Evolutionary conservation across 2,797 vertebrate genomes (phyloP).

Genomic region (Smutsia gigantea): DNA sequence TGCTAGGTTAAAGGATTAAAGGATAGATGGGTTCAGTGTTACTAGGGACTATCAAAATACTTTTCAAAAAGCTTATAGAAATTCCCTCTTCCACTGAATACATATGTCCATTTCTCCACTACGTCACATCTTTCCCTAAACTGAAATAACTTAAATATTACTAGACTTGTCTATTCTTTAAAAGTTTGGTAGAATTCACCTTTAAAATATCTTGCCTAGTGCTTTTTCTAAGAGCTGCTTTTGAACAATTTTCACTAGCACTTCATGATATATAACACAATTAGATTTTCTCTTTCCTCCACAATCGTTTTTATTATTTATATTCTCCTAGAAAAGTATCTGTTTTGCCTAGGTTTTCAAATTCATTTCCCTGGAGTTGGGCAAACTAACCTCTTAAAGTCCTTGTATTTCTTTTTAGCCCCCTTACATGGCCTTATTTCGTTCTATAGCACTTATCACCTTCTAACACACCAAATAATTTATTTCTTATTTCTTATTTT

Average conservation of each 20-base stretch:
- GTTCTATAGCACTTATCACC: neutral
- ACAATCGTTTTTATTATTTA: neutral
- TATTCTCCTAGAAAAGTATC: slow-evolving; percentile 28
- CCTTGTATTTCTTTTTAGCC: neutral
- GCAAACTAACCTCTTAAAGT: slow-evolving; percentile 14
- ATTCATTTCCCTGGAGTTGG: neutral
- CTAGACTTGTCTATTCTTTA: neutral
- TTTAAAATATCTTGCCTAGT: slow-evolving; percentile 20
- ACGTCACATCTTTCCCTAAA: slow-evolving; percentile 33
- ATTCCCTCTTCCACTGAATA: neutral
- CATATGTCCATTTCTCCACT: neutral
- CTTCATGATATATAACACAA: slow-evolving; percentile 32
- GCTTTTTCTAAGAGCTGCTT: neutral
- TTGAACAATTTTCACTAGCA: slow-evolving; percentile 26
- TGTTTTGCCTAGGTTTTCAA: slow-evolving; percentile 11
- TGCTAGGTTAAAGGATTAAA: neutral
- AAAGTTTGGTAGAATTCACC: neutral
- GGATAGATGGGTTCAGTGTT: neutral
- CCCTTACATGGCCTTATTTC: neutral
- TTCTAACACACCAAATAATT: slow-evolving; percentile 8
- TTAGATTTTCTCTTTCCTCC: neutral
- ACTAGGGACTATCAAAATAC: neutral
- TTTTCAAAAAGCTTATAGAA: slow-evolving; percentile 21
- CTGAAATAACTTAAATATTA: neutral
- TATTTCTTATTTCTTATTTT: slow-evolving; percentile 16